Percentiles rank a stretch among this genome's conserved stretches.
phyloP scores from a whole-genome alignment of 2,888 invertebrate species.

The Adineta ricciae region DNA sequence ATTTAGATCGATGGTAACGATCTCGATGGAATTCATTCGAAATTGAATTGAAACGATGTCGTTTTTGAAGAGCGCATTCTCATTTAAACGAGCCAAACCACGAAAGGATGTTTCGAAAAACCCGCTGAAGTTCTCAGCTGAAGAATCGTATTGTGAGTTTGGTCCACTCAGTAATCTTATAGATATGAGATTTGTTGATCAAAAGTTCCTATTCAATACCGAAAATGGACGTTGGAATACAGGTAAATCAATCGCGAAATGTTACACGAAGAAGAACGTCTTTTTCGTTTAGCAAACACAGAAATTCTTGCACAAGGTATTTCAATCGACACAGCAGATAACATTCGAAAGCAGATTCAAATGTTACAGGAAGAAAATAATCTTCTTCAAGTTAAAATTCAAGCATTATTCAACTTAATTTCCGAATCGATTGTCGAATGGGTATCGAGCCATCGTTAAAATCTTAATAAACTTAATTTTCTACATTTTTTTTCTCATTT shows the following conservation, averaged over 20 bases:
- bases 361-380: conserved; percentile 67
- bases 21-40: not conserved
- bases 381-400: conserved; percentile 63
- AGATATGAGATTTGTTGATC: conserved; percentile 62
- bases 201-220: conserved; percentile 63
- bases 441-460: not conserved
- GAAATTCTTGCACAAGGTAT: conserved; percentile 38
- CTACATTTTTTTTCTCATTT: not conserved
- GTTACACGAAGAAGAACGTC: not conserved
- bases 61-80: conserved; percentile 47
- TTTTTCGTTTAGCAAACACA: not conserved
- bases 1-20: not conserved
- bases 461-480: not conserved
- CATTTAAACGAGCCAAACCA: conserved; percentile 46
- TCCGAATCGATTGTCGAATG: not conserved
- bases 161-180: conserved; percentile 57
- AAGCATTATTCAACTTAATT: conserved; percentile 70
- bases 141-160: conserved; percentile 46
- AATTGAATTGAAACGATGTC: conserved; percentile 35
- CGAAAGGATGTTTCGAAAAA: conserved; percentile 46
- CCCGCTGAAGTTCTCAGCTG: conserved; percentile 46
- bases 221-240: conserved; percentile 30
- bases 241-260: not conserved
- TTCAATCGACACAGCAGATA: conserved; percentile 46
- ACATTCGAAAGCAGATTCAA: conserved; percentile 57